A percentile compares a stretch with the other conserved stretches of the same genome.
Conservation (phyloP, 1,140 invertebrate species). For the Orussus abietinus region DNA sequence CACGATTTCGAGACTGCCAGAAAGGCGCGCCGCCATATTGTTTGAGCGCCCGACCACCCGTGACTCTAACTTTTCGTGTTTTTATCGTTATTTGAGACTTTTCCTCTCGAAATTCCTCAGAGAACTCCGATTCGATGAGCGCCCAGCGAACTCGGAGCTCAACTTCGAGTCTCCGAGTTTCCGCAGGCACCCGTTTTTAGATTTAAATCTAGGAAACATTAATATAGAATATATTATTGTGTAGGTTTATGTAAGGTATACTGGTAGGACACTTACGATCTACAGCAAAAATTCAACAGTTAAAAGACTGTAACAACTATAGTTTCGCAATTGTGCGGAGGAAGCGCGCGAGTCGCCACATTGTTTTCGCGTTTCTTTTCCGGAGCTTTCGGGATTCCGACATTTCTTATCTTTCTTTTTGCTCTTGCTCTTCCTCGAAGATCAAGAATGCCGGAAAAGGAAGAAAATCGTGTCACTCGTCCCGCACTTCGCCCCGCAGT, state of each 20-base stretch:
- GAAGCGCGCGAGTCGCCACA: constrained; percentile 1
- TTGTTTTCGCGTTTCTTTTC: too few relatives aligned
- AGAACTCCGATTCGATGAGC: background rate
- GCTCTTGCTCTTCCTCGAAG: too few relatives aligned
- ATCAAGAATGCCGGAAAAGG: too few relatives aligned
- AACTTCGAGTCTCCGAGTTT: background rate
- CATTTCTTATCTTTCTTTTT: too few relatives aligned
- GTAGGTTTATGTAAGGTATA: constrained; percentile 47
- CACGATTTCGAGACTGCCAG: too few relatives aligned
- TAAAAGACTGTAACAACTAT: constrained; percentile 49
- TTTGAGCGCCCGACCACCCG: too few relatives aligned
- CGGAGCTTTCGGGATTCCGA: too few relatives aligned
- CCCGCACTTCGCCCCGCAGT: background rate
- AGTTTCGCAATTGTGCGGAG: constrained; percentile 9
- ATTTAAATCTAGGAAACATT: constrained; percentile 40
- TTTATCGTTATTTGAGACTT: too few relatives aligned
- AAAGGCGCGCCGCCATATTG: too few relatives aligned
- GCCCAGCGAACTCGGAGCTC: background rate
- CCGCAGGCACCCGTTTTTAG: constrained; percentile 1
- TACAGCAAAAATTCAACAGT: constrained; percentile 51
- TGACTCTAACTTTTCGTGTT: too few relatives aligned
- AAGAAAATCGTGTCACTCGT: too few relatives aligned
- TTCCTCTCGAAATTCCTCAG: too few relatives aligned
- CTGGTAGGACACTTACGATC: constrained; percentile 49
- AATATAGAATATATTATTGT: constrained; percentile 49